Percentiles rank a stretch among this genome's conserved stretches.
These are phyloP conservation scores for Drosophila mauritiana DNA, from an alignment of 1,140 invertebrate genomes.

Conservation along the genomic window DNA sequence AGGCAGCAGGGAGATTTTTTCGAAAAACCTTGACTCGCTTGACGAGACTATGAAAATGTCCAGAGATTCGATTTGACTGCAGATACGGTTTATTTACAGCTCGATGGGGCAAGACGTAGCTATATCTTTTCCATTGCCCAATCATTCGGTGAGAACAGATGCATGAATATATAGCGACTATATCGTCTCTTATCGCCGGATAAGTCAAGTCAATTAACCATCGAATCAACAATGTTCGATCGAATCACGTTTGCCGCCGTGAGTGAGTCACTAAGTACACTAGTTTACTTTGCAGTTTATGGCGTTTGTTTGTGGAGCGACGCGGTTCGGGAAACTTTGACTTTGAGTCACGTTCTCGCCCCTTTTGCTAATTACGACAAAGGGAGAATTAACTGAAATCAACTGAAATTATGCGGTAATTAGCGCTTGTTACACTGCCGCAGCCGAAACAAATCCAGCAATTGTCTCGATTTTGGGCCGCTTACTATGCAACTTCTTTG, in stretches of 20 bases:
- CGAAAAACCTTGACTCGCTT: conserved; percentile 26
- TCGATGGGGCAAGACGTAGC: conserved; percentile 15
- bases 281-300: conserved; percentile 13
- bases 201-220: conserved; percentile 36
- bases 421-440: conserved; percentile 30
- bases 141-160: conserved; percentile 21
- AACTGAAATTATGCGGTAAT: conserved; percentile 55
- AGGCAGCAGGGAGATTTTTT: conserved; percentile 2
- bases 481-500: too few relatives aligned
- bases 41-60: conserved; percentile 45
- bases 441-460: conserved; percentile 14
- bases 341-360: conserved; percentile 53
- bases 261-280: conserved; percentile 29
- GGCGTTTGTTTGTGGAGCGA: neutral
- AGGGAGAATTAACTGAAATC: conserved; percentile 44
- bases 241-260: conserved; percentile 18
- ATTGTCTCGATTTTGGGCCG: neutral
- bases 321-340: conserved; percentile 39
- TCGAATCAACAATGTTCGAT: conserved; percentile 32
- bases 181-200: conserved; percentile 5
- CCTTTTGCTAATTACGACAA: conserved; percentile 32
- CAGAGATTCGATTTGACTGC: conserved; percentile 10
- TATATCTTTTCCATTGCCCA: conserved; percentile 12
- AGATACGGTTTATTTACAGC: conserved; percentile 12
- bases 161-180: neutral